Percentiles rank a stretch among this genome's conserved stretches.
These are phyloP conservation scores for Aegotheles bennettii DNA, from an alignment of 2,113 vertebrate species.

Conservation along the genomic window DNA sequence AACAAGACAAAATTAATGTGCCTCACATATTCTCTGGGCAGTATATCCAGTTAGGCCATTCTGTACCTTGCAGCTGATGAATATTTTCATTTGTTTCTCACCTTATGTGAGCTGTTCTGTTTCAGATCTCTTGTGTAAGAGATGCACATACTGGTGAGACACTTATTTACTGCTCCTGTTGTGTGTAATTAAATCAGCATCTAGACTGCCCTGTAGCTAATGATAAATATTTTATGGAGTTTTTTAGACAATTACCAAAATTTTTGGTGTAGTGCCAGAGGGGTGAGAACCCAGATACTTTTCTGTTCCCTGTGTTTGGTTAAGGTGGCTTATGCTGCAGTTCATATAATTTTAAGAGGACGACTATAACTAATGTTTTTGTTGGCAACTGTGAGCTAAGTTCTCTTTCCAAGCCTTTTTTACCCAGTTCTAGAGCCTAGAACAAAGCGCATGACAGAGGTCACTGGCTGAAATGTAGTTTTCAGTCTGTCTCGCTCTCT, in stretches of 20 bases:
- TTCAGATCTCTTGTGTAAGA: not conserved
- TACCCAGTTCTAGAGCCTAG: not conserved
- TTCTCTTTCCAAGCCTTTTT: not conserved
- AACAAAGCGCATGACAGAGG: not conserved
- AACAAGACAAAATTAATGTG: not conserved
- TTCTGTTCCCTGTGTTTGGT: not conserved
- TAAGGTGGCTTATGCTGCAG: not conserved
- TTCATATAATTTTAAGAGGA: not conserved
- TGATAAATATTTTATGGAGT: not conserved
- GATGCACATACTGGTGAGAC: not conserved
- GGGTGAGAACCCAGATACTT: rapidly evolving
- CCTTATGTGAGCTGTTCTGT: not conserved
- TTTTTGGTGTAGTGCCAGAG: not conserved
- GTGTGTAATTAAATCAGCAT: not conserved
- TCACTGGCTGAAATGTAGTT: not conserved
- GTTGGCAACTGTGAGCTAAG: not conserved
- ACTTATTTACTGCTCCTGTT: not conserved
- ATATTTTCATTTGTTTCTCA: not conserved
- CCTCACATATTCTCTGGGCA: not conserved
- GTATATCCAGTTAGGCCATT: not conserved
- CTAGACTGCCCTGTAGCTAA: not conserved
- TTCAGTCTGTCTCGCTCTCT: not conserved
- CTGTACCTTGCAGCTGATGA: not conserved
- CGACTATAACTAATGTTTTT: not conserved
- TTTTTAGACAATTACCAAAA: not conserved